A percentile compares a stretch with the other conserved stretches of the same genome.
phyloP scores from a whole-genome alignment of 2,113 vertebrate genomes.

The Mastomys coucha region DNA sequence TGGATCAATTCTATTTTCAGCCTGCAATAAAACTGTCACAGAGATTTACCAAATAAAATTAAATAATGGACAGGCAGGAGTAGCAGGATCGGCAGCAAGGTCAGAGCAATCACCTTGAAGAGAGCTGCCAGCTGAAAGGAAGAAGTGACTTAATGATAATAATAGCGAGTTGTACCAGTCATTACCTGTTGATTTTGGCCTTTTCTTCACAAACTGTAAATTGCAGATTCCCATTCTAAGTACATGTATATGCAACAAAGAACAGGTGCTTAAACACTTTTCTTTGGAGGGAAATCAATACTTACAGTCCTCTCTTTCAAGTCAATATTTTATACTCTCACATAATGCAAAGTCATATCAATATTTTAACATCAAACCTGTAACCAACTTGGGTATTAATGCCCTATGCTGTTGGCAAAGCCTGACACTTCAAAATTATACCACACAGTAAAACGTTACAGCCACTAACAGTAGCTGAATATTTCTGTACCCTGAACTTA shows the following conservation, averaged over 20 bases:
- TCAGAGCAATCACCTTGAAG: slow-evolving; percentile 51
- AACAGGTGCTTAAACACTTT: slow-evolving; percentile 44
- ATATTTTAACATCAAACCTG: slow-evolving; percentile 8
- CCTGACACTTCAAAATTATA: slow-evolving; percentile 20
- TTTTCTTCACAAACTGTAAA: slow-evolving; percentile 69
- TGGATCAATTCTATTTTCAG: slow-evolving; percentile 56
- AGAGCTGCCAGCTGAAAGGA: slow-evolving; percentile 33
- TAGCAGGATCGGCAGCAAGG: slow-evolving; percentile 40
- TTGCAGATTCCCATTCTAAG: slow-evolving; percentile 36
- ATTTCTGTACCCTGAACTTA: slow-evolving; percentile 42
- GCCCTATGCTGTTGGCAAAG: background rate
- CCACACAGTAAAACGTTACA: background rate
- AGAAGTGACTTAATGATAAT: slow-evolving; percentile 47
- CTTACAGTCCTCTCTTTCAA: slow-evolving; percentile 50
- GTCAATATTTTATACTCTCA: slow-evolving; percentile 52
- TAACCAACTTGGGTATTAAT: background rate
- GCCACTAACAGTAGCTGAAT: background rate
- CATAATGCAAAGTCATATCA: background rate
- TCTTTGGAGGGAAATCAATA: slow-evolving; percentile 54
- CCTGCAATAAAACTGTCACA: slow-evolving; percentile 77
- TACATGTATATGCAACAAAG: slow-evolving; percentile 6
- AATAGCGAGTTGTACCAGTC: slow-evolving; percentile 39
- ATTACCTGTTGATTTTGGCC: slow-evolving; percentile 55
- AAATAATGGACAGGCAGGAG: slow-evolving; percentile 53
- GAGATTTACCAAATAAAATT: slow-evolving; percentile 74